A percentile compares a stretch with the other conserved stretches of the same genome.
phyloP scores from a whole-genome alignment of 2,113 vertebrate species.

The human (Homo sapiens) region GRCh38 chr3:115636001-115636500 shows the following conservation, averaged over 20 bases:
- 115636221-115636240: background rate
- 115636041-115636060: constrained; percentile 3
- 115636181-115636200: background rate
- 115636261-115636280: background rate
- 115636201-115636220: background rate
- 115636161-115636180: background rate
- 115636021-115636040: background rate
- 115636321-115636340: background rate
- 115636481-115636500: background rate
- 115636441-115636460: background rate
- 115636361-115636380: background rate
- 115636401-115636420: background rate
- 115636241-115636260: background rate
- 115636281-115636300: background rate
- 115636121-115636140: background rate
- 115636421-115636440: background rate
- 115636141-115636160: constrained; percentile 15
- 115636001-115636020: constrained; percentile 1
- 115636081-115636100: background rate
- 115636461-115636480: background rate
- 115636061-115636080: background rate
- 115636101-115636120: background rate
- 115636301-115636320: background rate
- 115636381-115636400: background rate
- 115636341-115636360: background rate